Evolutionary conservation across 1,140 invertebrate species (phyloP), one percentile per base, ranked within the genome.

Genomic region (Trichomalopsis sarcophagae): DNA sequence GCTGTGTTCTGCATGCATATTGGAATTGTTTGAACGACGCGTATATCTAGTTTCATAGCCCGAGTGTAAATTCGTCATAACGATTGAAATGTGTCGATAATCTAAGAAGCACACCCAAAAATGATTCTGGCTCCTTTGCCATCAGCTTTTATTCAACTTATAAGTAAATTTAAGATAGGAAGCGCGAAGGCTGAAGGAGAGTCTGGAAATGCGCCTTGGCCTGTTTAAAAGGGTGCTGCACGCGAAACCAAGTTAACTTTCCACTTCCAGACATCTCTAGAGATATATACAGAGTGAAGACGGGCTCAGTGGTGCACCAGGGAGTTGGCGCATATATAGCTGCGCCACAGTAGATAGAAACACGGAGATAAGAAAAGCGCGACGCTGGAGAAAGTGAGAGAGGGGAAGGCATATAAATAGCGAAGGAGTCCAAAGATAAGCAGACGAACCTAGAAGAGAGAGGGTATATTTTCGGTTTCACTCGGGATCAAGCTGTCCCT

Each of bases 221-320:
- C 47, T 62, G 76, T 17, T 78, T 78, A 78, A 78, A 66, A 78
- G 76, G 76, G 5, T 36, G 10, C 55, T 7, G 55, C 21, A 14
- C 76, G 27, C 27, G 50, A 78, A 78, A 78, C 76, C 27, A 62
- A 78, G 76, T 78, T 78, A 78, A 78, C 76, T 78, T 78, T 78
- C 50, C 76, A 78, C 76, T 78, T 62, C 55, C 47, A 23, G 74
- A 23, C 40, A 21, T 40, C 74, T 50, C 74, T 27, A 11, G 36
- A 40, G 73, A 2, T 62, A 62, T 62, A 62, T 62, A 62, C 17
- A 21, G 23, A 9, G n/a, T 62, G 21, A 62, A 21, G 55, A 62
- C 17, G 14, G 55, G 17, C 21, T 62, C 55, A 62, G 40, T 36
- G 33, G 33, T 4, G 33, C 33, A 4, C 33, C 6, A 1, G 40